phyloP scores from a whole-genome alignment of 2,888 invertebrate species.

The Tetanocera ferruginea region DNA sequence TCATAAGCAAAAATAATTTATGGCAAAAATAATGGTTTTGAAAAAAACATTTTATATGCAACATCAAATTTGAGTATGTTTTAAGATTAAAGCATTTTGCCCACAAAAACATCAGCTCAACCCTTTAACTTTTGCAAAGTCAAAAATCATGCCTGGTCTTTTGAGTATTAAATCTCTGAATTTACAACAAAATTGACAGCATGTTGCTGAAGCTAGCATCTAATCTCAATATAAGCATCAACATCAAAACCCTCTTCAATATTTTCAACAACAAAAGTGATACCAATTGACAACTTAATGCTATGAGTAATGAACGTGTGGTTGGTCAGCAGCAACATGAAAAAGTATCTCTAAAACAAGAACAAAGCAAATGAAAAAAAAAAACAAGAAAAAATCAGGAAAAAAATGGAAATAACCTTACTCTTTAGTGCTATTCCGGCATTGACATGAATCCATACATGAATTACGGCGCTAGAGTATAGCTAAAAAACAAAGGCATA shows the following conservation, averaged over 20 bases:
- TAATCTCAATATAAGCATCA: slow-evolving; percentile 12
- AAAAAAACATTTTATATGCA: too few species aligned
- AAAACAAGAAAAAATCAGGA: background rate
- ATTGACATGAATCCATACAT: slow-evolving; percentile 64
- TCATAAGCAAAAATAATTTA: too few species aligned
- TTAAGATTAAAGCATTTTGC: too few species aligned
- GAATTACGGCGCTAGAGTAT: slow-evolving; percentile 59
- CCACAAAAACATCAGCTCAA: too few species aligned
- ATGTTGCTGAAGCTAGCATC: slow-evolving; percentile 6
- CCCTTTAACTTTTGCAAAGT: too few species aligned
- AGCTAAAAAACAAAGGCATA: slow-evolving; percentile 54
- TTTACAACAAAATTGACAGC: slow-evolving; percentile 15
- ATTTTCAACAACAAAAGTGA: slow-evolving; percentile 8
- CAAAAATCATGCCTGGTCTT: too few species aligned
- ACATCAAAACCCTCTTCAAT: slow-evolving; percentile 14
- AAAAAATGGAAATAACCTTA: background rate
- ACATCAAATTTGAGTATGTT: too few species aligned
- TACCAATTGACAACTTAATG: slow-evolving; percentile 59
- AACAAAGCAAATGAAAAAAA: too few species aligned
- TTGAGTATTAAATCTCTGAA: background rate
- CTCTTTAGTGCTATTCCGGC: slow-evolving; percentile 46
- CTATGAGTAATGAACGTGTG: slow-evolving; percentile 61
- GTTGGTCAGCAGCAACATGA: slow-evolving; percentile 36
- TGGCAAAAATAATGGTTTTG: too few species aligned
- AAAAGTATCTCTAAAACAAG: slow-evolving; percentile 16